Conservation (phyloP, 2,888 invertebrate species). For the Netelia inedita region DNA sequence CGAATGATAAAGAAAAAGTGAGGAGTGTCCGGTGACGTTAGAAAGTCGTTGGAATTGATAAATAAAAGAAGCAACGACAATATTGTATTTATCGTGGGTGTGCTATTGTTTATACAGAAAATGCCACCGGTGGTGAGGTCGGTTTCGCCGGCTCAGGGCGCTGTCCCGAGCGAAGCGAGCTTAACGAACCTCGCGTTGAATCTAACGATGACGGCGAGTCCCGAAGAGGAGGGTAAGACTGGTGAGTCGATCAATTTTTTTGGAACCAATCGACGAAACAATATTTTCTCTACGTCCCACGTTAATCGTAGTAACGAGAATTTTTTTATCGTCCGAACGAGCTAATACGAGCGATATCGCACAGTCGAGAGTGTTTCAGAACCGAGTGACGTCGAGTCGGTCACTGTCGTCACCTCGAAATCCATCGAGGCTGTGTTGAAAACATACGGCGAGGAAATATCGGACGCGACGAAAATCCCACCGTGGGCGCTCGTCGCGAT, state of each 20-base stretch:
- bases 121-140: conserved; percentile 80
- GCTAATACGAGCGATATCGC: conserved; percentile 8
- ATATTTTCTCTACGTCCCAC: neutral
- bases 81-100: conserved; percentile 49
- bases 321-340: neutral
- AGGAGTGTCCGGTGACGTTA: too few relatives aligned
- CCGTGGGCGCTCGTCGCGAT: conserved; percentile 95
- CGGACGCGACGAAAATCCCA: conserved; percentile 92
- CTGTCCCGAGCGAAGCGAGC: conserved; percentile 61
- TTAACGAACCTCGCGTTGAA: conserved; percentile 66
- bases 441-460: conserved; percentile 87
- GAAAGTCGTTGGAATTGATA: neutral
- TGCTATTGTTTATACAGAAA: conserved; percentile 73
- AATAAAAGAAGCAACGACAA: conserved; percentile 25
- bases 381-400: conserved; percentile 69
- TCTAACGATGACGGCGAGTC: conserved; percentile 69
- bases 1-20: neutral
- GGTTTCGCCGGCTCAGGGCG: conserved; percentile 66
- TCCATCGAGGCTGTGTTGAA: conserved; percentile 84
- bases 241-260: conserved; percentile 67
- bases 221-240: conserved; percentile 72
- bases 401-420: conserved; percentile 75
- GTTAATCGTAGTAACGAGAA: neutral
- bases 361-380: conserved; percentile 49
- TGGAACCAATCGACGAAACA: neutral